These are phyloP conservation scores for Scatophagus argus DNA, from an alignment of 2,113 vertebrate genomes.

Conservation along the genomic window DNA sequence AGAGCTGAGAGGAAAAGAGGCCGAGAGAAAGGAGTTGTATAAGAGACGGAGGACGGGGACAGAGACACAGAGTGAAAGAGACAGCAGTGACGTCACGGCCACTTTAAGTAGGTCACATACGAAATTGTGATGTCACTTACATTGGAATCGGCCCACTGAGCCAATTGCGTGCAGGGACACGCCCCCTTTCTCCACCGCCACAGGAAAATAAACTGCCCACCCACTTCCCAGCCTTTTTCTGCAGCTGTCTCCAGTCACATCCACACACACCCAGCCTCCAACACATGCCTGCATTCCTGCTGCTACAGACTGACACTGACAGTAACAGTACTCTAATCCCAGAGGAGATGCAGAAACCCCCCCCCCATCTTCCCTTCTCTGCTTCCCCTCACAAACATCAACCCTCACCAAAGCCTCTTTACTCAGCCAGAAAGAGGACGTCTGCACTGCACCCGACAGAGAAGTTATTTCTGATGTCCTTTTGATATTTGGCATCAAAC, in stretches of 20 bases:
- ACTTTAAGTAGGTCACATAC: conserved; percentile 76
- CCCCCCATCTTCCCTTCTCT: background rate
- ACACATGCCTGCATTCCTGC: conserved; percentile 25
- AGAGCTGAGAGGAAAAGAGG: background rate
- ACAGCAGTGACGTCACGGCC: conserved; percentile 65
- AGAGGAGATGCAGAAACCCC: background rate
- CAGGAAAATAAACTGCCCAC: conserved; percentile 32
- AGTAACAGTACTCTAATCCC: conserved; percentile 25
- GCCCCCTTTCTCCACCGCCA: conserved; percentile 30
- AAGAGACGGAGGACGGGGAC: conserved; percentile 32
- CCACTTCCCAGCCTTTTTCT: conserved; percentile 2
- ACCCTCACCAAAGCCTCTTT: conserved; percentile 40
- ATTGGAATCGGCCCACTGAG: conserved; percentile 27
- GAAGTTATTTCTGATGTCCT: conserved; percentile 53
- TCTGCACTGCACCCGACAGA: background rate
- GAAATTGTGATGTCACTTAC: conserved; percentile 73
- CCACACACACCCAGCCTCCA: conserved; percentile 1
- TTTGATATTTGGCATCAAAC: conserved; percentile 56
- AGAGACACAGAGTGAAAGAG: conserved; percentile 53
- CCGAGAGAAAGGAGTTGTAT: conserved; percentile 14
- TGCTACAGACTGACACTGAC: conserved; percentile 9
- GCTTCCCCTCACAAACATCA: conserved; percentile 19
- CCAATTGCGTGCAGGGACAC: conserved; percentile 55
- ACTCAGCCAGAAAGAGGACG: conserved; percentile 10
- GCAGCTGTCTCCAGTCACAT: conserved; percentile 59